Percentiles rank a stretch among this genome's conserved stretches.
Evolutionary conservation across 2,888 invertebrate species (phyloP).

Genomic region (Sphaerophoria rueppellii): DNA sequence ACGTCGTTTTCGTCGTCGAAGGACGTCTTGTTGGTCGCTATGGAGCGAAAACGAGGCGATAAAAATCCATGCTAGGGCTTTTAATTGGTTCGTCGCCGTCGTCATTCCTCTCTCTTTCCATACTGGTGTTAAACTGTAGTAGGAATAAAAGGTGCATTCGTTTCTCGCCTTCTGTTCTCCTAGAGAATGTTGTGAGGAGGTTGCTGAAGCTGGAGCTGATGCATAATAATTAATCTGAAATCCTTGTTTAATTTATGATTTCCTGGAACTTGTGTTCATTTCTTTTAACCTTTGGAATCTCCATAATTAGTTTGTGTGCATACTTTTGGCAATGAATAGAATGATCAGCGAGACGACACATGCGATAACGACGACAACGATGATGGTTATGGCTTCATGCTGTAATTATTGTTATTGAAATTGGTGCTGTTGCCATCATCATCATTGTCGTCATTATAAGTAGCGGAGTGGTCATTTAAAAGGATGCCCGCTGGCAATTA

Average conservation of each 20-base stretch:
- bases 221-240: constrained; percentile 63
- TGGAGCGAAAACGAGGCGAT: constrained; percentile 66
- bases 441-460: constrained; percentile 53
- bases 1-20: constrained; percentile 18
- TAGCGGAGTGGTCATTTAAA: constrained; percentile 22
- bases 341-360: no score
- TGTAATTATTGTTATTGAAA: constrained; percentile 9
- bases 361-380: no score
- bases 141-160: neutral
- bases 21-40: constrained; percentile 27
- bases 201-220: neutral
- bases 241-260: constrained; percentile 64
- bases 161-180: constrained; percentile 6
- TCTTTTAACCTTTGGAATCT: constrained; percentile 31
- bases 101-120: neutral
- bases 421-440: constrained; percentile 30
- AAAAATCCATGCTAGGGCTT: constrained; percentile 69
- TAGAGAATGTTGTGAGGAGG: neutral
- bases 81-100: constrained; percentile 64
- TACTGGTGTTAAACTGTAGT: neutral
- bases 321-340: no score
- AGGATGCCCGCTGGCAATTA: constrained; percentile 57
- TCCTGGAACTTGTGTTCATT: constrained; percentile 36
- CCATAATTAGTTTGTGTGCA: constrained; percentile 5
- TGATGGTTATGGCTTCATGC: neutral